These are phyloP conservation scores for Scopus umbretta DNA, from an alignment of 2,113 vertebrate genomes.

Conservation along the genomic window DNA sequence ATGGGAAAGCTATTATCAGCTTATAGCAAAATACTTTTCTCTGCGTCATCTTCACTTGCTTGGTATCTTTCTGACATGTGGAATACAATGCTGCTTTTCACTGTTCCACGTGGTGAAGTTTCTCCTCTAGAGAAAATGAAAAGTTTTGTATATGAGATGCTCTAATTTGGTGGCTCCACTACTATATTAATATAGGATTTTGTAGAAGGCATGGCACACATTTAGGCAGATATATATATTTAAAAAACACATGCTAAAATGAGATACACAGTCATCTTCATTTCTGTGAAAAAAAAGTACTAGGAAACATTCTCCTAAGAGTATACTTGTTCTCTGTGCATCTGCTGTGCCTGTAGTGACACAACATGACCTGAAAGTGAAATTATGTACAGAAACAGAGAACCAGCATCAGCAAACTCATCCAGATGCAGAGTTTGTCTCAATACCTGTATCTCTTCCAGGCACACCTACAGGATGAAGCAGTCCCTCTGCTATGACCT, in stretches of 20 bases:
- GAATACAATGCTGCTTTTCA: background rate
- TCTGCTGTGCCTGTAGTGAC: background rate
- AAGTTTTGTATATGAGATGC: background rate
- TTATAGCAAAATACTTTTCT: background rate
- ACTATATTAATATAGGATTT: background rate
- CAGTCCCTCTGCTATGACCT: background rate
- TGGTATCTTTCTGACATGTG: background rate
- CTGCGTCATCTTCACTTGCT: background rate
- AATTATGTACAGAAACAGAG: background rate
- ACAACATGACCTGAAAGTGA: background rate
- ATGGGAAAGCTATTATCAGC: conserved; percentile 15
- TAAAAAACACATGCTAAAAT: background rate
- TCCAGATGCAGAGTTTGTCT: background rate
- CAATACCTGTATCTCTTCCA: background rate
- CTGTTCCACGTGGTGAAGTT: background rate
- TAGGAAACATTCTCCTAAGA: background rate
- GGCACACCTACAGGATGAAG: background rate
- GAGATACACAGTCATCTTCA: background rate
- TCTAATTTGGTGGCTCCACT: background rate
- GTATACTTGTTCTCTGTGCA: background rate
- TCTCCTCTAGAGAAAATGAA: background rate
- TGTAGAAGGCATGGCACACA: background rate
- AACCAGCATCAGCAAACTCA: background rate
- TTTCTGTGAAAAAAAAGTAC: background rate
- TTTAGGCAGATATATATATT: background rate